Base-by-base conservation (phyloP, 2,888 invertebrate genomes). In the Micoletzkya japonica region DNA sequence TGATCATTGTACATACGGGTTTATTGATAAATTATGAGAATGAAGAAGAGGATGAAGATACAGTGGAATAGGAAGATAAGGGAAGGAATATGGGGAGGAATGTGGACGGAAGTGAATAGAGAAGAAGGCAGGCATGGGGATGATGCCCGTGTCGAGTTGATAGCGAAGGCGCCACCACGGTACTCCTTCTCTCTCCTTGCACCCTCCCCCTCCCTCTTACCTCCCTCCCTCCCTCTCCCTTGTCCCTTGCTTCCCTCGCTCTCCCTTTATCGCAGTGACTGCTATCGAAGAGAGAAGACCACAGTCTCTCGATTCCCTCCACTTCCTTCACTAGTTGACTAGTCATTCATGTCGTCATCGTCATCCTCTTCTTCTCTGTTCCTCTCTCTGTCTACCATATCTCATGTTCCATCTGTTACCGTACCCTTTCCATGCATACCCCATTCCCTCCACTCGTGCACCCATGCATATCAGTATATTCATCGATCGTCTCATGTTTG, bases 151-250 rank as follows among this genome's bases (percentile, higher is more conserved):
- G n/a, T n/a, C n/a, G n/a, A n/a, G n/a, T n/a, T n/a, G n/a, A n/a
- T n/a, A n/a, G n/a, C n/a, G n/a, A n/a, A n/a, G n/a, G n/a, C 34
- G 7, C n/a, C 57, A 20, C n/a, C 26, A 14, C 58, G 10, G 26
- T 37, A 2, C 37, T 37, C 7, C 37, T n/a, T 26, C 44, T 49
- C 30, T 49, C 28, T n/a, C 49, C 60, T 7, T 39, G 0, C 4
- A 14, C 34, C 58, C 37, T 61, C 61, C n/a, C 49, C 28, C 61
- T 44, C 20, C 7, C 30, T 61, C 39, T 58, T 10, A 28, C 49
- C 32, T 61, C 37, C 49, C 36, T 61, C 44, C 24, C 37, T 61
- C 61, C 49, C 30, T 61, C 61, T 24, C 39, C 30, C 34, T 34
- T 49, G 17, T 26, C 32, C 61, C 61, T 32, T 60, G 39, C 44